Evolutionary conservation across 2,113 vertebrate genomes (phyloP).

Genomic region (Xenopus tropicalis): UCB_Xtro_10.0 CM004443.2:87705501-87706000

Average conservation of each 20-base stretch:
- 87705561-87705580: slow-evolving; percentile 12
- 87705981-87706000: neutral
- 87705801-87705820: neutral
- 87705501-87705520: neutral
- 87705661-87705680: slow-evolving; percentile 3
- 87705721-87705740: no score
- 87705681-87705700: neutral
- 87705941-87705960: neutral
- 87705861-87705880: neutral
- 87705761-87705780: neutral
- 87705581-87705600: neutral
- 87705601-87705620: neutral
- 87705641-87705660: neutral
- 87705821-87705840: neutral
- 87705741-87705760: neutral
- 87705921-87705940: neutral
- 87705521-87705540: neutral
- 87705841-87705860: neutral
- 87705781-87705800: neutral
- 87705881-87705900: neutral
- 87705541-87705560: neutral
- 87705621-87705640: neutral
- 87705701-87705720: neutral
- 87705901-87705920: neutral
- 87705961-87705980: neutral